Evolutionary conservation across 1,140 invertebrate species (phyloP), one percentile per base, ranked within the genome.

Genomic region (Drosophila eugracilis): DNA sequence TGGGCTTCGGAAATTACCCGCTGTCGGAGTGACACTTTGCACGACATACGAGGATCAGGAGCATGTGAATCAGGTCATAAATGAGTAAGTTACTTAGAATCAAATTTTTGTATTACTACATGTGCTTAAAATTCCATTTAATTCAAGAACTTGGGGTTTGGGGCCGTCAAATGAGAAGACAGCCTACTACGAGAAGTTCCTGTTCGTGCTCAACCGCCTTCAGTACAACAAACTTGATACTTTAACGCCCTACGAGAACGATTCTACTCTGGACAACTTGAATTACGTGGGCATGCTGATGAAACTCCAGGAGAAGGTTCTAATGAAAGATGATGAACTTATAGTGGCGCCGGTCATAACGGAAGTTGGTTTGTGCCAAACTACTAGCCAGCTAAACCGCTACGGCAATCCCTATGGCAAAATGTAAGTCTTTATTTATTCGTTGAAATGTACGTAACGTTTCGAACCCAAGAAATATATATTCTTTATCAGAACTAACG

Each of bases 301-400:
- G 0, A 37, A 45, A 4, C 5, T 86, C 0, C 73, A 81, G 19
- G 15, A 55, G 5, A 30, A 39, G 1, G 17, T 77, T 2, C 36
- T 75, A 21, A 42, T 66, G 4, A n/a, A n/a, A n/a, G n/a, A n/a
- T n/a, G 15, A 19, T 5, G 5, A 34, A 0, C 14, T 4, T 0
- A 12, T 79, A 0, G 32, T 54, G 52, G 80, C 75, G 7, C 69
- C 78, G 0, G 76, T 62, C 1, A 72, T 91, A 1, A 91, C 89
- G 0, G 89, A 91, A 54, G 55, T 75, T 53, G 89, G 89, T 10
- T 22, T 91, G 5, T 91, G 89, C 17, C 78, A 73, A 36, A 85
- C 85, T 1, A 79, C 50, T 12, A 81, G 63, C 12, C 83, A 73
- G 17, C 36, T 91, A 2, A 41, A 59, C 1, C 63, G 65, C 1